These are phyloP conservation scores for Melanotaenia trifasciata DNA, from an alignment of 2,797 vertebrate genomes.

Conservation along the genomic window DNA sequence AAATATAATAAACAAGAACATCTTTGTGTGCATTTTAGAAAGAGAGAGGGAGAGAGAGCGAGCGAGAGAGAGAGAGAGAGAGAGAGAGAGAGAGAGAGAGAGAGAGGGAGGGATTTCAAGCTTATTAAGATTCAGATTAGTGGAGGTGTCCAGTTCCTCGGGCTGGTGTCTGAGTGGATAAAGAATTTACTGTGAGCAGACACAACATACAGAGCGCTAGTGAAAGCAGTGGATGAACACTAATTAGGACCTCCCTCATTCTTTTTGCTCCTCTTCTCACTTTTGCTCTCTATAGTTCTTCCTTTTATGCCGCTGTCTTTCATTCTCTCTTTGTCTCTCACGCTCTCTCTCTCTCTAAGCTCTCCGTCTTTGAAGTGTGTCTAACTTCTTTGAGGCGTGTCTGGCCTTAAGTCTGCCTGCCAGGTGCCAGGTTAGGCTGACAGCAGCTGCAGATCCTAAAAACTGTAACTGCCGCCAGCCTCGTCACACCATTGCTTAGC, in stretches of 20 bases:
- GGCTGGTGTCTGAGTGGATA: conserved; percentile 66
- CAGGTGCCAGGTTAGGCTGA: conserved; percentile 70
- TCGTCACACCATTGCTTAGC: conserved; percentile 29
- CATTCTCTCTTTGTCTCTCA: conserved; percentile 41
- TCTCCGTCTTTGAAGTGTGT: conserved; percentile 68
- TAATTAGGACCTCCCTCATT: conserved; percentile 47
- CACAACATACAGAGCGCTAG: conserved; percentile 64
- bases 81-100: background rate
- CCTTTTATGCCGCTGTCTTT: conserved; percentile 39
- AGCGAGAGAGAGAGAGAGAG: background rate
- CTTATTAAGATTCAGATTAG: conserved; percentile 62
- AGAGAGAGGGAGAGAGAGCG: background rate
- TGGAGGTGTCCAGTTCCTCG: conserved; percentile 56
- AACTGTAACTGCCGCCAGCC: background rate
- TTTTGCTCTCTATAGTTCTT: conserved; percentile 17
- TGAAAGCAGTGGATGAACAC: conserved; percentile 71
- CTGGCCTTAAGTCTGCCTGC: conserved; percentile 54
- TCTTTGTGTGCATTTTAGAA: conserved; percentile 6
- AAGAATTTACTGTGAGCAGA: conserved; percentile 68
- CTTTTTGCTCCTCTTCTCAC: conserved; percentile 21
- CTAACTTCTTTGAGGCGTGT: conserved; percentile 60
- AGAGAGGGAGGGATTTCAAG: background rate
- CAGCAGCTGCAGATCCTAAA: conserved; percentile 68
- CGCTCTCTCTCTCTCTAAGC: conserved; percentile 25
- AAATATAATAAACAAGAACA: background rate